These are phyloP conservation scores for Oryzias sinensis DNA, from an alignment of 2,797 vertebrate species.

Conservation along the genomic window DNA sequence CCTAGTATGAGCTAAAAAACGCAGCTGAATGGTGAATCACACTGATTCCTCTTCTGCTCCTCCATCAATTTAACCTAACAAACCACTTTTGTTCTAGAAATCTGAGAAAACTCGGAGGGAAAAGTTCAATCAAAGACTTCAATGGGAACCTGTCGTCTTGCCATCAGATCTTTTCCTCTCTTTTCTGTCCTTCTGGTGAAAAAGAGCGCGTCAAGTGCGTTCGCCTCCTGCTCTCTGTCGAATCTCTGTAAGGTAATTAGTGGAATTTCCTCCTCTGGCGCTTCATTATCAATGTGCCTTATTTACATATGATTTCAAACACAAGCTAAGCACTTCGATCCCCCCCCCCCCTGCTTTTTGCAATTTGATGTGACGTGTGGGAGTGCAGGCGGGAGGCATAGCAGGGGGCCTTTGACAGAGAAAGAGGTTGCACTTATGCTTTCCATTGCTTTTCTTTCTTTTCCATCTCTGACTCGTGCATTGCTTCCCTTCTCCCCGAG, in stretches of 20 bases:
- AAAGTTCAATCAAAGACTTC: slow-evolving; percentile 62
- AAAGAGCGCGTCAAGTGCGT: slow-evolving; percentile 42
- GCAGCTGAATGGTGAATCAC: slow-evolving; percentile 51
- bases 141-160: slow-evolving; percentile 68
- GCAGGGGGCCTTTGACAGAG: slow-evolving; percentile 62
- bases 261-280: slow-evolving; percentile 74
- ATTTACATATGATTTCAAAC: slow-evolving; percentile 77
- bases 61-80: slow-evolving; percentile 42
- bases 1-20: slow-evolving; percentile 39
- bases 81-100: slow-evolving; percentile 37
- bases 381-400: slow-evolving; percentile 52
- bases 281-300: slow-evolving; percentile 70
- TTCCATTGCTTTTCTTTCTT: slow-evolving; percentile 52
- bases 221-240: slow-evolving; percentile 71
- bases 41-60: slow-evolving; percentile 60
- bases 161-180: slow-evolving; percentile 68
- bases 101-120: slow-evolving; percentile 26
- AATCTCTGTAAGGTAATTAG: slow-evolving; percentile 69
- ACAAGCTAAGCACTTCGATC: slow-evolving; percentile 56
- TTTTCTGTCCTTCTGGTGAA: slow-evolving; percentile 55
- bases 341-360: slow-evolving; percentile 16
- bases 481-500: slow-evolving; percentile 25
- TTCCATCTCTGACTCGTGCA: slow-evolving; percentile 49
- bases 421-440: slow-evolving; percentile 53
- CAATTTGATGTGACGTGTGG: slow-evolving; percentile 45